phyloP scores from a whole-genome alignment of 1,140 invertebrate genomes.

The Zaprionus taronus region DNA sequence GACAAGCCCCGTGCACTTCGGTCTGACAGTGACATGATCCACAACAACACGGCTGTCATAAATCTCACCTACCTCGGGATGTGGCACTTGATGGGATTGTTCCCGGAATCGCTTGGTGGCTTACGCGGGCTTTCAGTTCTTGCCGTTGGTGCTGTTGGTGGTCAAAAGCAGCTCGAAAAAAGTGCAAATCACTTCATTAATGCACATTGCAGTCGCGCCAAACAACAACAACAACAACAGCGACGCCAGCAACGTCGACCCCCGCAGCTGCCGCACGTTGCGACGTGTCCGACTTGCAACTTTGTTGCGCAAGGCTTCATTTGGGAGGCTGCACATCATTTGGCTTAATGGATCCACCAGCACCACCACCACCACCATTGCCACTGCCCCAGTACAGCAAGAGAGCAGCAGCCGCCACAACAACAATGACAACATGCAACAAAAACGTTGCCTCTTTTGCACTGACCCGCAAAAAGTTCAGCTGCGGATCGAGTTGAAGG shows the following conservation, averaged over 20 bases:
- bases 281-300: slow-evolving; percentile 43
- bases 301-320: slow-evolving; percentile 60
- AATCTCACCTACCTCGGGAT: slow-evolving; percentile 67
- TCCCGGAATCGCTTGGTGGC: slow-evolving; percentile 56
- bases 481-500: background rate
- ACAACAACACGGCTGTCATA: slow-evolving; percentile 68
- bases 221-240: background rate
- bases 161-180: slow-evolving; percentile 67
- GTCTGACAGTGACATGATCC: slow-evolving; percentile 71
- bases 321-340: slow-evolving; percentile 69
- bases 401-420: slow-evolving; percentile 11
- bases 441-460: slow-evolving; percentile 22
- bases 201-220: slow-evolving; percentile 33
- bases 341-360: slow-evolving; percentile 67
- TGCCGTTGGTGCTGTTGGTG: slow-evolving; percentile 50
- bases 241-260: background rate
- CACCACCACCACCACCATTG: slow-evolving; percentile 17
- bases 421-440: slow-evolving; percentile 15
- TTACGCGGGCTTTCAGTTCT: slow-evolving; percentile 14
- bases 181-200: slow-evolving; percentile 81
- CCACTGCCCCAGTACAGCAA: slow-evolving; percentile 8
- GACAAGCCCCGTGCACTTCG: background rate
- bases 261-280: slow-evolving; percentile 20
- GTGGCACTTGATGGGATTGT: slow-evolving; percentile 60
- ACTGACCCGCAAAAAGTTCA: slow-evolving; percentile 43